These are phyloP conservation scores for Pteromalus puparum DNA, from an alignment of 1,140 invertebrate species.

Conservation along the genomic window DNA sequence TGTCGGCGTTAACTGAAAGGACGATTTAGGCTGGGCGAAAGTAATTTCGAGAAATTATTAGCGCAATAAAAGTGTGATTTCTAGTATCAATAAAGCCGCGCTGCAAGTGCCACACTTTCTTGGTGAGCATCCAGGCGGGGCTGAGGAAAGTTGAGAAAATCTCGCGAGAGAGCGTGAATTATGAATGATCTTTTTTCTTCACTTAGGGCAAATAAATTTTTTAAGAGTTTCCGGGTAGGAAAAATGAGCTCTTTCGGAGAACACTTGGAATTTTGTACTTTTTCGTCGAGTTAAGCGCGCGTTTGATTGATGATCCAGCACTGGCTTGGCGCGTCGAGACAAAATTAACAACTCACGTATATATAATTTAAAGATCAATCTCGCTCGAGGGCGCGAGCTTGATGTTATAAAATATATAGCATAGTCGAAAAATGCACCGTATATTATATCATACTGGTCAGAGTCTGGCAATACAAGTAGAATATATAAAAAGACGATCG, in stretches of 20 bases:
- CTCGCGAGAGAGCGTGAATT: not conserved
- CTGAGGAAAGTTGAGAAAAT: slow-evolving; percentile 1
- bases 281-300: not conserved
- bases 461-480: not conserved
- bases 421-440: not conserved
- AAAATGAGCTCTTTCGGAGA: slow-evolving; percentile 2
- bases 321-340: not conserved
- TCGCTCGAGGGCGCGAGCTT: too few relatives aligned
- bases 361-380: not conserved
- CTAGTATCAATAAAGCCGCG: slow-evolving; percentile 32
- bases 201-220: not conserved
- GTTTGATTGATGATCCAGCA: not conserved
- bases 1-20: not conserved
- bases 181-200: slow-evolving; percentile 25
- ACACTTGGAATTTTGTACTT: not conserved
- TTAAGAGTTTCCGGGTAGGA: not conserved
- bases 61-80: slow-evolving; percentile 29
- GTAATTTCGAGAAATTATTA: slow-evolving; percentile 42
- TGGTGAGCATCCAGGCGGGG: not conserved
- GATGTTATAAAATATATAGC: too few relatives aligned
- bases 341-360: not conserved
- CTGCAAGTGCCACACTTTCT: not conserved
- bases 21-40: not conserved
- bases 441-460: not conserved
- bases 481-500: not conserved